Percentiles rank a stretch among this genome's conserved stretches.
phyloP scores from a whole-genome alignment of 2,888 invertebrate species.

The Scaeva pyrastri region DNA sequence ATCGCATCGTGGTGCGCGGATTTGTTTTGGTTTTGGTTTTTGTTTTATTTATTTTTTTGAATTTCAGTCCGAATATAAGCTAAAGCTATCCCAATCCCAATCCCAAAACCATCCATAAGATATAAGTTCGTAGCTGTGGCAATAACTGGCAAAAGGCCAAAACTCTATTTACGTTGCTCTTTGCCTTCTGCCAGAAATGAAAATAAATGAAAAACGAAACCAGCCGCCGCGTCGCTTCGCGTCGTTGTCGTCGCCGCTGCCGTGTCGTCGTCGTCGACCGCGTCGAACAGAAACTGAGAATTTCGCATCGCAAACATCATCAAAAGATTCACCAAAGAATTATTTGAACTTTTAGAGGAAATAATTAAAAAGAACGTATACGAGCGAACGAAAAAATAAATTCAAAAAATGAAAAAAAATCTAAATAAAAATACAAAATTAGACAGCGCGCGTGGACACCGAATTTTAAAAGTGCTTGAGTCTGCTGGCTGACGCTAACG shows the following conservation, averaged over 20 bases:
- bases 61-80: slow-evolving; percentile 23
- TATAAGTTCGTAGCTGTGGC: slow-evolving; percentile 44
- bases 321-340: slow-evolving; percentile 53
- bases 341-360: slow-evolving; percentile 64
- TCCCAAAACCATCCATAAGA: slow-evolving; percentile 22
- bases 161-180: slow-evolving; percentile 73
- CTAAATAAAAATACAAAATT: slow-evolving; percentile 43
- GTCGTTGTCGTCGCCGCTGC: neutral
- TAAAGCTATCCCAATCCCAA: slow-evolving; percentile 23
- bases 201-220: slow-evolving; percentile 56
- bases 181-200: slow-evolving; percentile 62
- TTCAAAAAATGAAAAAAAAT: neutral
- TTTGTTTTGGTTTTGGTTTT: neutral
- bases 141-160: slow-evolving; percentile 62
- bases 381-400: neutral
- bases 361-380: slow-evolving; percentile 11
- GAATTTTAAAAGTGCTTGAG: slow-evolving; percentile 15
- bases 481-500: neutral
- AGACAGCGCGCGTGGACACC: slow-evolving; percentile 53
- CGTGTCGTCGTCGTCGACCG: neutral
- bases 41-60: too few species aligned
- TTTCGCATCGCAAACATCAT: slow-evolving; percentile 51
- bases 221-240: neutral
- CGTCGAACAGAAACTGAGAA: slow-evolving; percentile 29
- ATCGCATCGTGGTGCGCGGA: neutral